These are phyloP conservation scores for Mystacides longicornis DNA, from an alignment of 2,888 invertebrate species.

Conservation along the genomic window DNA sequence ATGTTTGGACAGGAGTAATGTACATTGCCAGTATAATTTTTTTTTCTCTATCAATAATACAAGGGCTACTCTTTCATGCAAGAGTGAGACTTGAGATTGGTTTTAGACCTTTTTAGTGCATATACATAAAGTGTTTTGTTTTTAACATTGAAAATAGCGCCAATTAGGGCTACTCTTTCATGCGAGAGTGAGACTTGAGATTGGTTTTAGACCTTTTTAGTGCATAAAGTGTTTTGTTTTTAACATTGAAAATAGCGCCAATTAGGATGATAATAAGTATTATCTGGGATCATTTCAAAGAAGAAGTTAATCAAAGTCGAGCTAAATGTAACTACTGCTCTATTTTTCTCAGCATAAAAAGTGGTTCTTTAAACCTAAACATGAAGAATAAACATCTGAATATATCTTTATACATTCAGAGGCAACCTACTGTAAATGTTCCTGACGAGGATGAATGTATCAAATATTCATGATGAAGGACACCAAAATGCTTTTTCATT, in stretches of 20 bases:
- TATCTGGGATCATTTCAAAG: conserved; percentile 1
- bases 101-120: too few species aligned
- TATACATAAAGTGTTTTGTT: neutral
- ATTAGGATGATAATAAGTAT: neutral
- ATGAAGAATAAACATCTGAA: neutral
- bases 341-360: neutral
- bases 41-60: neutral
- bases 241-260: neutral
- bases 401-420: neutral
- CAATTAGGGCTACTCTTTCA: too few species aligned
- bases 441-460: neutral
- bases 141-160: neutral
- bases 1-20: too few species aligned
- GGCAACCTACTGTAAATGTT: neutral
- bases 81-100: too few species aligned
- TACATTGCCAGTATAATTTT: conserved; percentile 24
- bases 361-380: neutral
- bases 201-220: too few species aligned
- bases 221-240: neutral
- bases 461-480: neutral
- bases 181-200: too few species aligned
- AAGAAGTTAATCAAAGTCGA: neutral
- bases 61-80: too few species aligned
- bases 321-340: conserved; percentile 1
- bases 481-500: neutral